phyloP scores from a whole-genome alignment of 2,113 vertebrate genomes.

The Arothron firmamentum region DNA sequence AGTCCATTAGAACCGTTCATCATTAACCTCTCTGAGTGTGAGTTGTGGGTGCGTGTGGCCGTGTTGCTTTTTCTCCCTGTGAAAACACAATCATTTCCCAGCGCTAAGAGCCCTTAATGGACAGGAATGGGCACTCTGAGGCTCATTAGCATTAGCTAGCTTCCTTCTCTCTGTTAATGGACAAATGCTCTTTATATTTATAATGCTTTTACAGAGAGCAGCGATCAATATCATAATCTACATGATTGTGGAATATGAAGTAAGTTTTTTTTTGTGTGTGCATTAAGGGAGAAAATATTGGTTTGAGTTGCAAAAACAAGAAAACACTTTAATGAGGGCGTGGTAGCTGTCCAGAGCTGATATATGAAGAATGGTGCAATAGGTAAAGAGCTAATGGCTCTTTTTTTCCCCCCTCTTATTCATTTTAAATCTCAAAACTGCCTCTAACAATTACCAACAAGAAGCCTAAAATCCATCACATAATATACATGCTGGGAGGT shows the following conservation, averaged over 20 bases:
- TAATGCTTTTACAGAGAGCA: constrained; percentile 72
- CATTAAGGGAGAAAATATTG: constrained; percentile 67
- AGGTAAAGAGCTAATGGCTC: constrained; percentile 38
- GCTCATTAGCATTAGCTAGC: constrained; percentile 77
- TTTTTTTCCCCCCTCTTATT: constrained; percentile 8
- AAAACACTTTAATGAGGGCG: constrained; percentile 50
- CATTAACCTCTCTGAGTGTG: constrained; percentile 68
- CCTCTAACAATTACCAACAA: background rate
- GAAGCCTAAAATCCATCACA: background rate
- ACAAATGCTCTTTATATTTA: constrained; percentile 76
- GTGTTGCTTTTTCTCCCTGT: constrained; percentile 68
- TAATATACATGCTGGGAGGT: background rate
- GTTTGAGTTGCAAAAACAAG: constrained; percentile 67
- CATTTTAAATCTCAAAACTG: constrained; percentile 19
- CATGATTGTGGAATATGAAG: constrained; percentile 74
- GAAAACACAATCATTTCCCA: constrained; percentile 74
- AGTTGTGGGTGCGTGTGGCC: constrained; percentile 58
- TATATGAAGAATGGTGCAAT: constrained; percentile 31
- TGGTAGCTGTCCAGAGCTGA: constrained; percentile 39
- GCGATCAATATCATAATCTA: constrained; percentile 74
- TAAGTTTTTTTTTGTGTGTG: constrained; percentile 52
- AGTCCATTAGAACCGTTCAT: constrained; percentile 72
- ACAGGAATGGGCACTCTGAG: constrained; percentile 75
- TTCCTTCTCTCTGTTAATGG: constrained; percentile 72
- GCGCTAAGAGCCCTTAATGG: constrained; percentile 77